These are phyloP conservation scores for Helicoverpa zea DNA, from an alignment of 1,140 invertebrate genomes.

Conservation along the genomic window DNA sequence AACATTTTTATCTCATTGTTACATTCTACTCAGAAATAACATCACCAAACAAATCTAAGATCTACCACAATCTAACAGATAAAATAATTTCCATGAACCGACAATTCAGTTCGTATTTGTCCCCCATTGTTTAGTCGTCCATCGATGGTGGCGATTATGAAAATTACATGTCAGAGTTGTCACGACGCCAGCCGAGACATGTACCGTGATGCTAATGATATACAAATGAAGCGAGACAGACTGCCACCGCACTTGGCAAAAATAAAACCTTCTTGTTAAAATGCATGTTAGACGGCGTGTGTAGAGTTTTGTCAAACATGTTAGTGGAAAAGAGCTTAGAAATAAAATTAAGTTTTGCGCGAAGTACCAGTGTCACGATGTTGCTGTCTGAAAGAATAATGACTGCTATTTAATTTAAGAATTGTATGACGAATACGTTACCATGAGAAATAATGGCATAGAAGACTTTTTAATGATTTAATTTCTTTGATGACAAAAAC, in stretches of 20 bases:
- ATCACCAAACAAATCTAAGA: too few relatives aligned
- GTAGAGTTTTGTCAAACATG: not conserved
- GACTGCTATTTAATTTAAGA: too few relatives aligned
- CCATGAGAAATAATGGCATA: too few relatives aligned
- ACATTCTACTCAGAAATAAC: too few relatives aligned
- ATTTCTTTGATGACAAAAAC: not conserved
- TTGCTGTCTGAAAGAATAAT: too few relatives aligned
- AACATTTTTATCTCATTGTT: too few relatives aligned
- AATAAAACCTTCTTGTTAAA: slow-evolving; percentile 18
- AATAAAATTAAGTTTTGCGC: too few relatives aligned
- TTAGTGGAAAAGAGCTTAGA: not conserved
- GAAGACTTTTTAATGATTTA: not conserved
- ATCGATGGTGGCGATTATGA: slow-evolving; percentile 62
- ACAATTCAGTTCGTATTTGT: slow-evolving; percentile 18
- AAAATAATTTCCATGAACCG: not conserved
- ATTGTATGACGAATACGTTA: too few relatives aligned
- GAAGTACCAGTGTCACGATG: too few relatives aligned
- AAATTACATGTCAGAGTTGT: slow-evolving; percentile 66
- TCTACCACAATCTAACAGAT: not conserved
- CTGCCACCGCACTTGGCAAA: slow-evolving; percentile 44
- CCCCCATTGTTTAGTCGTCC: slow-evolving; percentile 42
- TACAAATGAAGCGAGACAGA: slow-evolving; percentile 63
- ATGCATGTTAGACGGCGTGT: not conserved
- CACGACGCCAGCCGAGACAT: slow-evolving; percentile 45
- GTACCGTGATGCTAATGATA: slow-evolving; percentile 57